These are phyloP conservation scores for Hecatera dysodea DNA, from an alignment of 2,888 invertebrate genomes.

Conservation along the genomic window DNA sequence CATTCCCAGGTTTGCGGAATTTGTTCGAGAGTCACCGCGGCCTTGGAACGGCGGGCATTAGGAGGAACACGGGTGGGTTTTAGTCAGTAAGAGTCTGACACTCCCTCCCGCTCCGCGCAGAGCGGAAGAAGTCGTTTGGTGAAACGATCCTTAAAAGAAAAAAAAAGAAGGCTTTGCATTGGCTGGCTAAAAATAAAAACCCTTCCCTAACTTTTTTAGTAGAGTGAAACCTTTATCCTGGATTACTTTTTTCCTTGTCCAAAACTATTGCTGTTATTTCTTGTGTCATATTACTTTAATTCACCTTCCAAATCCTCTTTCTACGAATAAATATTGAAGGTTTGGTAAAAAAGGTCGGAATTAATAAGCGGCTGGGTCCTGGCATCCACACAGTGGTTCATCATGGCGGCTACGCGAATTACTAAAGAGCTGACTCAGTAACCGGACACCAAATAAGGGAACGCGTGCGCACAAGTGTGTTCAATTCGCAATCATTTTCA, in stretches of 20 bases:
- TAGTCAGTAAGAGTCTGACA: too few species aligned
- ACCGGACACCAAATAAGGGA: conserved; percentile 44
- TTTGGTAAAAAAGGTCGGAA: background rate
- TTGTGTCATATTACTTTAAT: background rate
- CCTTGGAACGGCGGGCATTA: too few species aligned
- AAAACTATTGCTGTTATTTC: background rate
- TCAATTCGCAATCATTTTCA: conserved; percentile 6
- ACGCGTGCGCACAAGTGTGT: conserved; percentile 18
- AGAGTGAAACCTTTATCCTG: background rate
- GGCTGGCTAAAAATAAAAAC: too few species aligned
- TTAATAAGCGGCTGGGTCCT: conserved; percentile 9
- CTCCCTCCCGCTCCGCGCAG: too few species aligned
- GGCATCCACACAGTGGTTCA: conserved; percentile 1
- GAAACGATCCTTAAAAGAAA: too few species aligned
- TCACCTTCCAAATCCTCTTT: background rate
- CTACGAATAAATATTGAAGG: background rate
- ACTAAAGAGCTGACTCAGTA: conserved; percentile 49
- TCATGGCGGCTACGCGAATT: conserved; percentile 36
- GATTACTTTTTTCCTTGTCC: background rate
- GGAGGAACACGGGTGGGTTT: too few species aligned
- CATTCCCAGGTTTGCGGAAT: too few species aligned
- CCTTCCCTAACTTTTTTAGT: background rate
- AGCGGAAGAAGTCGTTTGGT: too few species aligned
- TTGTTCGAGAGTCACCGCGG: too few species aligned
- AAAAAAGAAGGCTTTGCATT: too few species aligned